phyloP scores from a whole-genome alignment of 2,888 invertebrate species.

The Ephialtes manifestator region DNA sequence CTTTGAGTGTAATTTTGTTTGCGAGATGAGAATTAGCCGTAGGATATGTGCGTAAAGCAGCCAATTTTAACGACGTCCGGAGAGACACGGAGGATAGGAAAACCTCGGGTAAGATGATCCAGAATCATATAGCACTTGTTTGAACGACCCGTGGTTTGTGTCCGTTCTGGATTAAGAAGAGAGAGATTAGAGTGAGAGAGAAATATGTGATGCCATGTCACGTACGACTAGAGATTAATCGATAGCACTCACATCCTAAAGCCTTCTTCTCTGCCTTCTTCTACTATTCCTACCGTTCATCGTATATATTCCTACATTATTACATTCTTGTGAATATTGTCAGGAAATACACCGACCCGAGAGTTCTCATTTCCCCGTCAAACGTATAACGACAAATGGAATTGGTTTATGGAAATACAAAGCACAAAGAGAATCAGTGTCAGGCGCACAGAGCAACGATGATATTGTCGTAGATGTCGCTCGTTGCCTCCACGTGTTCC shows the following conservation, averaged over 20 bases:
- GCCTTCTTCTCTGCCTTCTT: background rate
- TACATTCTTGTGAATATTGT: background rate
- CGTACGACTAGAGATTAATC: slow-evolving; percentile 49
- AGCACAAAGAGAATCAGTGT: slow-evolving; percentile 31
- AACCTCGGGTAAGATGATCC: too few species aligned
- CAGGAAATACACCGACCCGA: slow-evolving; percentile 9
- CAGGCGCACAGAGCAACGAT: background rate
- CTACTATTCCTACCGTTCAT: background rate
- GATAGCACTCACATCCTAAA: slow-evolving; percentile 21
- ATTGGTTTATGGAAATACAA: slow-evolving; percentile 39
- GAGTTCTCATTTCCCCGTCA: slow-evolving; percentile 9
- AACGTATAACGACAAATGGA: slow-evolving; percentile 36
- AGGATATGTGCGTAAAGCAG: too few species aligned
- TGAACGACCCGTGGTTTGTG: too few species aligned
- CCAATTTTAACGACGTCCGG: too few species aligned
- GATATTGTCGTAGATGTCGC: background rate
- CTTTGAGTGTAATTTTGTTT: too few species aligned
- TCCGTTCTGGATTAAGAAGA: background rate
- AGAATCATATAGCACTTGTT: too few species aligned
- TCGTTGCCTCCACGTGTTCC: background rate
- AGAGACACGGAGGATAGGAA: too few species aligned
- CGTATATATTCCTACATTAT: slow-evolving; percentile 6
- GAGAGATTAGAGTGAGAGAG: background rate
- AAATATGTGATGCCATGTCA: slow-evolving; percentile 44
- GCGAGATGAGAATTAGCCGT: too few species aligned